phyloP scores from a whole-genome alignment of 2,888 invertebrate genomes.

The Acronicta aceris region DNA sequence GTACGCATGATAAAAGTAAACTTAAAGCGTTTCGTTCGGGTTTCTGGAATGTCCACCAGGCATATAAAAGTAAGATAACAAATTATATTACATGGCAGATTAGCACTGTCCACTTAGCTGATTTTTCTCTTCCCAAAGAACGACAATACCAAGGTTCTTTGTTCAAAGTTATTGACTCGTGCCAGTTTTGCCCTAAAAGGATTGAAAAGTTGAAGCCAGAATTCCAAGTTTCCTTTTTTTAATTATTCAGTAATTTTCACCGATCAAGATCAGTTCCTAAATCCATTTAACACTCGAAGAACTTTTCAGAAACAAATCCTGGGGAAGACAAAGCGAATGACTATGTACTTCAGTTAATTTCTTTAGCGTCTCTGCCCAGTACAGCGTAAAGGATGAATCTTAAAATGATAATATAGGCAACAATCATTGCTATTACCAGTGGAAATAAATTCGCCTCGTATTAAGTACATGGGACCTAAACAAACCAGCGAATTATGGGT shows the following conservation, averaged over 20 bases:
- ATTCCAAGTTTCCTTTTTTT: constrained; percentile 32
- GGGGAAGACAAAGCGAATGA: neutral
- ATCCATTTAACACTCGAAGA: constrained; percentile 26
- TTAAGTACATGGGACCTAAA: too few species aligned
- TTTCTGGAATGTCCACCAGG: too few species aligned
- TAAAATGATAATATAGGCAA: too few species aligned
- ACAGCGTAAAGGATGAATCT: too few species aligned
- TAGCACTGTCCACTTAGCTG: too few species aligned
- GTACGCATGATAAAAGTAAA: too few species aligned
- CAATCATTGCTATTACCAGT: too few species aligned
- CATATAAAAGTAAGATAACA: too few species aligned
- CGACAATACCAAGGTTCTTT: constrained; percentile 2
- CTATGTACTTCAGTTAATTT: neutral
- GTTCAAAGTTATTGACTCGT: neutral
- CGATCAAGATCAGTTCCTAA: constrained; percentile 18
- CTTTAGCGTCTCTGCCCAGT: neutral
- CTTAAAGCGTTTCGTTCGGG: too few species aligned
- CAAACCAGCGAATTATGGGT: too few species aligned
- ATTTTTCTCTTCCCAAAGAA: neutral
- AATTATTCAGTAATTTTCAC: constrained; percentile 33
- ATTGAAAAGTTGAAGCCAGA: constrained; percentile 25
- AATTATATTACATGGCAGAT: neutral
- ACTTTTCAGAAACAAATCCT: constrained; percentile 31
- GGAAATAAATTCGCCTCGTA: too few species aligned
- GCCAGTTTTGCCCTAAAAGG: constrained; percentile 21